Conservation (phyloP, 2,888 invertebrate species). For the Ectobius pallidus region DNA sequence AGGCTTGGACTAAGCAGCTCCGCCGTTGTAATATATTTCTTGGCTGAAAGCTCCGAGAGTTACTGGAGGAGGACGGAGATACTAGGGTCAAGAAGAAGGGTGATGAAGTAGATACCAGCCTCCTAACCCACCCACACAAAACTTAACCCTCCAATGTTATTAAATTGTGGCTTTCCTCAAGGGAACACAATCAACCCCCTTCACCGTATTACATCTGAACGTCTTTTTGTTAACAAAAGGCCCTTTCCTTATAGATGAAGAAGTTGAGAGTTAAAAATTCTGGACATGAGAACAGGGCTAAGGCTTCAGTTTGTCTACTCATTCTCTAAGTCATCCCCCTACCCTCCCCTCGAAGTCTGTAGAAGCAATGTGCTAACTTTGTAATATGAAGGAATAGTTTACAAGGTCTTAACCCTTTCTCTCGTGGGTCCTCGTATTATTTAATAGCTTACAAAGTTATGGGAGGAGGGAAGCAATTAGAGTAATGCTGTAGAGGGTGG, state of each 20-base stretch:
- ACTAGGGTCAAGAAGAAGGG: constrained; percentile 23
- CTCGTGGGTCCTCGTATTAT: constrained; percentile 17
- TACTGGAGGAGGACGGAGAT: constrained; percentile 30
- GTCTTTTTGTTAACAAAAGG: constrained; percentile 16
- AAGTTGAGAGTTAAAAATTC: constrained; percentile 36
- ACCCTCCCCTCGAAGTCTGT: neutral
- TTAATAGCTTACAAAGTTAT: constrained; percentile 28
- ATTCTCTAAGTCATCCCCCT: neutral
- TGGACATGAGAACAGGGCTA: constrained; percentile 30
- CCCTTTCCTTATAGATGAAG: constrained; percentile 26
- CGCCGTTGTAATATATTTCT: constrained; percentile 41
- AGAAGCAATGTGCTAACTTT: constrained; percentile 27
- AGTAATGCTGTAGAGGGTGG: constrained; percentile 20
- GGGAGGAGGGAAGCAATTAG: constrained; percentile 25
- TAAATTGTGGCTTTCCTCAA: constrained; percentile 42
- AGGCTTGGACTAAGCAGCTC: constrained; percentile 28
- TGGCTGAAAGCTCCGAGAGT: constrained; percentile 37
- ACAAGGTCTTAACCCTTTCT: constrained; percentile 27
- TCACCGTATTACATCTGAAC: neutral
- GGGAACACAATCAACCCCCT: constrained; percentile 28
- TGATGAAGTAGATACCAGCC: constrained; percentile 10
- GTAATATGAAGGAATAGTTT: constrained; percentile 31
- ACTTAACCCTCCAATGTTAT: constrained; percentile 39
- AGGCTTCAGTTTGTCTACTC: constrained; percentile 33
- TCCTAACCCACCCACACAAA: constrained; percentile 12